Conservation (phyloP, 2,797 vertebrate species). For the Prionace glauca region DNA sequence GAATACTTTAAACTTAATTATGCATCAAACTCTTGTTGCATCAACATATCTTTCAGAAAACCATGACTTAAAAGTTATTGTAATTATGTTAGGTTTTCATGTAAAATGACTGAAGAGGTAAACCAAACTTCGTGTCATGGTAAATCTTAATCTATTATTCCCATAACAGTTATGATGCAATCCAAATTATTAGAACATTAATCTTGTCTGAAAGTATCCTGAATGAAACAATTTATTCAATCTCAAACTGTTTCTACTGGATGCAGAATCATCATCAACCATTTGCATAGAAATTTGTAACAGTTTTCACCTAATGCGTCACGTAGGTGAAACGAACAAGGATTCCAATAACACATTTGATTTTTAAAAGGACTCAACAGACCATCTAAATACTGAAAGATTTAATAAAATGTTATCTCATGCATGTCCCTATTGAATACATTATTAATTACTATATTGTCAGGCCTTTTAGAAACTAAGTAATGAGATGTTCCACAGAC, state of each 20-base stretch:
- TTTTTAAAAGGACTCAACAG: not conserved
- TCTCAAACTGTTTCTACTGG: not conserved
- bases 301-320: not conserved
- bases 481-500: not conserved
- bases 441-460: not conserved
- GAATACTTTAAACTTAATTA: not conserved
- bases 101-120: not conserved
- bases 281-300: not conserved
- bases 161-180: not conserved
- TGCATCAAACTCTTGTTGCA: not conserved
- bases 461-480: not conserved
- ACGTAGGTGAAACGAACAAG: not conserved
- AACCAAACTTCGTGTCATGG: not conserved
- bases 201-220: conserved; percentile 6
- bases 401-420: not conserved
- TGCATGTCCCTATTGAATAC: not conserved
- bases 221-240: not conserved
- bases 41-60: conserved; percentile 15
- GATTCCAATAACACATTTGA: not conserved
- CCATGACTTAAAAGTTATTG: not conserved
- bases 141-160: conserved; percentile 32
- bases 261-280: not conserved
- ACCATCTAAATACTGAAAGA: not conserved
- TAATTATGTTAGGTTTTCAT: not conserved
- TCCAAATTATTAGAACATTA: not conserved